Evolutionary conservation across 2,797 vertebrate genomes (phyloP), one percentile per base, ranked within the genome.

Genomic region (Typhlichthys subterraneus): DNA sequence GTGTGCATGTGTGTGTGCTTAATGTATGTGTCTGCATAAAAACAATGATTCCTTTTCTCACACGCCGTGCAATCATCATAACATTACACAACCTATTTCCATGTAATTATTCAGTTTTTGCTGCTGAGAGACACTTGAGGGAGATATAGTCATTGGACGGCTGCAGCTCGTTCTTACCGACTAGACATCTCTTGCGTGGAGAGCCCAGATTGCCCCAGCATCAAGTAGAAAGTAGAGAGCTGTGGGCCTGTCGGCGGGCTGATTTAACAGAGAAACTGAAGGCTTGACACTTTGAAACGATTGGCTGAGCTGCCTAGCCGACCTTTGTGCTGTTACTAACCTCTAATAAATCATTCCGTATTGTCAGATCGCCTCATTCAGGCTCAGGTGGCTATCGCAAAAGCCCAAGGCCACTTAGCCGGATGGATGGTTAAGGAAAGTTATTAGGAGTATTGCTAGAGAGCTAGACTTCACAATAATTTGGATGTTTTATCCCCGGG

Each of bases 291-390:
- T 57, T 81, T 19, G 75, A 86, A 79, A 81, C 75, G 59, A 85
- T 75, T 76, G 80, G 79, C 82, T 84, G 87, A 73, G 82, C 80
- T 45, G 71, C 78, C 75, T 65, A 55, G 66, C 77, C 69, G 78
- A 88, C 85, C 88, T 87, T 83, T 85, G 79, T 72, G 82, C 79
- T 67, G 17, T 51, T 1, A 64, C 73, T 81, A 77, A 85, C 75
- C 75, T 77, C 79, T 66, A 73, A 88, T 88, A 87, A 83, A 89
- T 88, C 82, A 85, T 65, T 76, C 68, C 45, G 55, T 62, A 23
- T 58, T 73, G 80, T 83, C 80, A 75, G 75, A 61, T 45, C n/a
- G 33, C 53, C 67, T 61, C 61, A 12, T 67, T 72, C 65, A 17
- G 19, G 70, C 77, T 75, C 83, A 76, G 65, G 59, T 62, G 51